Conservation (phyloP, 2,113 vertebrate genomes). For the Cyanoramphus novaezelandiae region DNA sequence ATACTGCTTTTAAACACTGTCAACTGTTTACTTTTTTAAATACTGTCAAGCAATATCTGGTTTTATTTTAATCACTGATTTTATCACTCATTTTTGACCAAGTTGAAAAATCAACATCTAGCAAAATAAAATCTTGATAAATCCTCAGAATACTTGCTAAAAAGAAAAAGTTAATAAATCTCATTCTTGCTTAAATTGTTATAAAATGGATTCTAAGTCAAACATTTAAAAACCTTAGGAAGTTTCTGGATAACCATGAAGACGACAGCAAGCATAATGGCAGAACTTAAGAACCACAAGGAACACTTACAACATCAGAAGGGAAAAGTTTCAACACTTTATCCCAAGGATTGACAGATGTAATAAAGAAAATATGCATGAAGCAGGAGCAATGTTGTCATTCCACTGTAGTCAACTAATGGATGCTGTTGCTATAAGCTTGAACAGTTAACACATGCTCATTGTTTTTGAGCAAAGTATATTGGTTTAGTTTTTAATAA, state of each 20-base stretch:
- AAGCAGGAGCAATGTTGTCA: not conserved
- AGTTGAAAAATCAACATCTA: not conserved
- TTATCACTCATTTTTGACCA: not conserved
- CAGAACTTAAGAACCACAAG: not conserved
- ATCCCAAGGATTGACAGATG: not conserved
- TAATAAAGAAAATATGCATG: not conserved
- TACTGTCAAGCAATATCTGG: not conserved
- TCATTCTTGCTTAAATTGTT: not conserved
- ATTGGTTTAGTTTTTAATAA: not conserved
- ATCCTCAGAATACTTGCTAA: not conserved
- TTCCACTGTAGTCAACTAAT: not conserved
- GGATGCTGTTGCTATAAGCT: not conserved
- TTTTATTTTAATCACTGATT: not conserved
- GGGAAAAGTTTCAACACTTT: not conserved
- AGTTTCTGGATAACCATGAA: not conserved
- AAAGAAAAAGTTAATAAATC: not conserved
- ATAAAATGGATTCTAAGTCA: not conserved
- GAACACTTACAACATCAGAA: not conserved
- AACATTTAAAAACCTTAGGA: not conserved
- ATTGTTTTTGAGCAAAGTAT: not conserved
- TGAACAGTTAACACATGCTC: accelerated
- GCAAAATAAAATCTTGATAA: not conserved
- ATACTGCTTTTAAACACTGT: not conserved
- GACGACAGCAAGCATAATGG: not conserved
- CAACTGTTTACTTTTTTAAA: not conserved